Conservation (phyloP, 2,113 vertebrate species). For the Rhabdomys dilectus region DNA sequence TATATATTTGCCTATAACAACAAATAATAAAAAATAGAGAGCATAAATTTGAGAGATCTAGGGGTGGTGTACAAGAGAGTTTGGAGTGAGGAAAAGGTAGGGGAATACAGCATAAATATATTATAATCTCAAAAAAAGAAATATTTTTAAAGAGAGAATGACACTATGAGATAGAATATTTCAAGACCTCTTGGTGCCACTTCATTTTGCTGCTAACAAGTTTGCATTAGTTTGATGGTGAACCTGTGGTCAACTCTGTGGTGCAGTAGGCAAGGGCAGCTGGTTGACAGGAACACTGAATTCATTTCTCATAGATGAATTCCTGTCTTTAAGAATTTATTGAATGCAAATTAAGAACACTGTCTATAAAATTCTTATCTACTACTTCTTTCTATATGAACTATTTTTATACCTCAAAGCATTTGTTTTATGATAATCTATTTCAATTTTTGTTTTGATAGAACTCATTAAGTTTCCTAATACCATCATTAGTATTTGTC, state of each 20-base stretch:
- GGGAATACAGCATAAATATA: background rate
- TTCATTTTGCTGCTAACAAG: background rate
- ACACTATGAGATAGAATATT: background rate
- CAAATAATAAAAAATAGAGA: background rate
- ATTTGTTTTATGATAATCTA: background rate
- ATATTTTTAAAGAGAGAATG: background rate
- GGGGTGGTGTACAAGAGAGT: background rate
- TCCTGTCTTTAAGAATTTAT: background rate
- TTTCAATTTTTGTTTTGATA: background rate
- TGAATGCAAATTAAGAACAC: background rate
- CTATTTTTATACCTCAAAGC: background rate
- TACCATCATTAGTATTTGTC: background rate
- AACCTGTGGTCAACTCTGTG: accelerated
- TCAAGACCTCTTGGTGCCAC: background rate
- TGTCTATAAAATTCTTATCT: background rate
- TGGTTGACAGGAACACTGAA: background rate
- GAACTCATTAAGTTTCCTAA: background rate
- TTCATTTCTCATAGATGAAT: background rate
- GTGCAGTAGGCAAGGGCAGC: accelerated
- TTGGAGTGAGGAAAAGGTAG: background rate
- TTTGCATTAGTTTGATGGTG: too few species aligned
- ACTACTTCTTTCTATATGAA: background rate
- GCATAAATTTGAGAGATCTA: background rate
- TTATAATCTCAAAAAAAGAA: background rate
- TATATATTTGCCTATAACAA: background rate